Base-by-base conservation (phyloP, 2,888 invertebrate species). In the Xanthostigma xanthostigma region DNA sequence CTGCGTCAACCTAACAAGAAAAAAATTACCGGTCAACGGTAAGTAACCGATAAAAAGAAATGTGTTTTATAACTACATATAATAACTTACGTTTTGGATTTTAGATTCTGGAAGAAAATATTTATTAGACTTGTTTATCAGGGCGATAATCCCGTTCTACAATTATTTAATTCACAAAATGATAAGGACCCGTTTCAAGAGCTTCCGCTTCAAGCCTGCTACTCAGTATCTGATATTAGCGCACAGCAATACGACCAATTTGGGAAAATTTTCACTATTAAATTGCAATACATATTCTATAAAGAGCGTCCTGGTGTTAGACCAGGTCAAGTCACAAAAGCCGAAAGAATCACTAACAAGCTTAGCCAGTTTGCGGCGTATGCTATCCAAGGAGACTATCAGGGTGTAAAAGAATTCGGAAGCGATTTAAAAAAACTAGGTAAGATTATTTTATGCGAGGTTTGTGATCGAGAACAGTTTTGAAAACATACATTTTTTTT, bases 171-270 rank as follows among this genome's bases (percentile, higher is more conserved):
- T 65, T 79, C 81, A 56, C 78, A 81, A 47, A 78, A 79, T 2
- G 92, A 93, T 63, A 88, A 87, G 64, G 90, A 93, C 64, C 88
- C 94, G 0, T 90, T 95, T 69, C 94, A 96, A 69, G 96, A 96
- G 70, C 72, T 96, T 55, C 93, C 93, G 0, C 70, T 95, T 54
- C 90, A 94, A 66, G 85, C 94, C 2, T 94, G 92, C 64, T 96
- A 96, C 69, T 93, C 93, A 2, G 85, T 95, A 42, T 95, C 94
- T 4, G 94, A 93, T 52, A 84, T 93, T 44, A 88, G 86, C 45
- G 90, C 94, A 36, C 98, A 98, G 70, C 97, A 97, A 66, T 97
- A 92, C 64, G 98, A 99, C 69, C 92, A 95, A 66, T 99, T 88
- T 65, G 97, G 97, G 35, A 99, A 99, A 72, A 96, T 98, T 58